Conservation (phyloP, 2,888 invertebrate species). For the Cerceris rybyensis region DNA sequence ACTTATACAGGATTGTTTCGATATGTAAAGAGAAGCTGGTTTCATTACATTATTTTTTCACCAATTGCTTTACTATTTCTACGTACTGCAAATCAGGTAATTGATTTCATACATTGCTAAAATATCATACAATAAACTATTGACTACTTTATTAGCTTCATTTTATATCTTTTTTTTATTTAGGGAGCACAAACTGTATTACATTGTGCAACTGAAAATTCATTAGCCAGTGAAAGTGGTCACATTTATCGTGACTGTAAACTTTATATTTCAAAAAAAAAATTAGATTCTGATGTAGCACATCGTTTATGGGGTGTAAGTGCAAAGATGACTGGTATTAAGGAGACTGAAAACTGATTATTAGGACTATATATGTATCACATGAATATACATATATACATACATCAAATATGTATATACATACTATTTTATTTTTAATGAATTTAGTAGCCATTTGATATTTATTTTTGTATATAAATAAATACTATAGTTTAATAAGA, state of each 20-base stretch:
- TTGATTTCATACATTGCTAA: background rate
- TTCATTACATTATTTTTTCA: constrained; percentile 87
- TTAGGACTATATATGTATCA: constrained; percentile 13
- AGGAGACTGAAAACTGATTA: constrained; percentile 55
- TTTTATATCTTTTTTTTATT: constrained; percentile 66
- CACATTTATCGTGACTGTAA: constrained; percentile 89
- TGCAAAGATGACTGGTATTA: constrained; percentile 82
- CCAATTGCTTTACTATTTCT: constrained; percentile 89
- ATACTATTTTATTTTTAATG: constrained; percentile 32
- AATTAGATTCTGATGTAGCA: constrained; percentile 86
- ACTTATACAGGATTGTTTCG: constrained; percentile 90
- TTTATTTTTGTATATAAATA: constrained; percentile 54
- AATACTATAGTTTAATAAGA: constrained; percentile 29
- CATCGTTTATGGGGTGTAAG: constrained; percentile 88
- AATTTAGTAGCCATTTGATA: constrained; percentile 43
- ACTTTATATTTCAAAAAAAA: constrained; percentile 85
- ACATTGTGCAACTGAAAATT: constrained; percentile 88
- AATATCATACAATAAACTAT: background rate
- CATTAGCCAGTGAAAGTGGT: constrained; percentile 86
- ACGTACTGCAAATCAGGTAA: constrained; percentile 88
- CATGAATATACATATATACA: constrained; percentile 2
- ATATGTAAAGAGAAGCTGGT: constrained; percentile 86
- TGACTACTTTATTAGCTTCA: background rate
- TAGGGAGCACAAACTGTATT: constrained; percentile 92
- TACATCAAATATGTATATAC: too few relatives aligned